Base-by-base conservation (phyloP, 2,113 vertebrate genomes). In the Corythornis vintsioides region DNA sequence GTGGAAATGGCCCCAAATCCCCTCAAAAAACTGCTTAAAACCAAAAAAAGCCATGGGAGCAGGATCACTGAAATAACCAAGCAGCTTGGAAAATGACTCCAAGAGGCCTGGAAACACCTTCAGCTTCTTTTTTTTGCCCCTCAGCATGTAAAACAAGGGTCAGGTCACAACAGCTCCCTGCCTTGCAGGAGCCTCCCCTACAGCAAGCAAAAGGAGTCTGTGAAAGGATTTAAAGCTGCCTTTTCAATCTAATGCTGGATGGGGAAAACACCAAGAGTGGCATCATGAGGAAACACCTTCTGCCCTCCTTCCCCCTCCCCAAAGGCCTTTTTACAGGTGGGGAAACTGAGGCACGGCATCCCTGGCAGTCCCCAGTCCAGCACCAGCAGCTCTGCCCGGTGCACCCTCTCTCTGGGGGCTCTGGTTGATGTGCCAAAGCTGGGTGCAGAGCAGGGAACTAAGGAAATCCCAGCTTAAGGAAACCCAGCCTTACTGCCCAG, bases 391-490 rank as follows among this genome's bases (percentile, higher is more conserved):
- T 7, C 47, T 48, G 47, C 47, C 47, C 47, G 6, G 21, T 22
- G 47, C 47, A 48, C 31, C 42, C n/a, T 31, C 11, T 0, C 6
- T 9, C 33, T 40, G 40, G 19, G 29, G 15, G 4, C 9, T 65
- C 52, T 57, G 1, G 0, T 0, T 29, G 21, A 33, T 10, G 9
- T 9, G 47, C 16, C 28, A 5, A 20, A 56, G 55, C 29, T 24
- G 64, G 24, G 29, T 24, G 43, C 18, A 15, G 20, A 57, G 61
- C 2, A 1, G 33, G 48, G 40, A 66, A 31, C 20, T 2, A 2
- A 10, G 48, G 40, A 47, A 88, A 77, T 7, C 7, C 48, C 8
- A 12, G 48, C 65, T 80, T 33, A 4, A 48, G 10, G 1, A 72
- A 81, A 50, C 25, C 21, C 59, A 47, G 6, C 48, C 4, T 29